Evolutionary conservation across 1,140 invertebrate genomes (phyloP), one percentile per base, ranked within the genome.

Genomic region (Caerostris extrusa): DNA sequence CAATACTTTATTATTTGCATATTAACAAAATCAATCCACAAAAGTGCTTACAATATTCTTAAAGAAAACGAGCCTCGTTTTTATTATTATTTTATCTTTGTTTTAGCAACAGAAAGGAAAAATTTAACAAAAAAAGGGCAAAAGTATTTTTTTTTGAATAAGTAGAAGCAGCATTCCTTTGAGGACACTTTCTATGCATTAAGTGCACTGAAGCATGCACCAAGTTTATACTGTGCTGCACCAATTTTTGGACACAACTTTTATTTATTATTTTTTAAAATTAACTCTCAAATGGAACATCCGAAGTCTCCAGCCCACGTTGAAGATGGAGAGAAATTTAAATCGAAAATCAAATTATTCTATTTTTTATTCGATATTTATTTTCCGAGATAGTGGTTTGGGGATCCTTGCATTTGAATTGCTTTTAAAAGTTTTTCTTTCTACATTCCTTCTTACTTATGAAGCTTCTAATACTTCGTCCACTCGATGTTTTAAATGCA

Each of bases 271-370:
- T 64, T 87, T n/a, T 64, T 64, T 57, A 64, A 61, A 34, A 57
- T 55, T 64, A 87, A 87, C 19, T 87, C n/a, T 53, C 34, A 57
- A 60, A 87, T 61, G 56, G 60, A 61, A 53, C 57, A 50, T 61
- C 57, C 57, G 60, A 50, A 87, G 50, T 50, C 50, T 7, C 53
- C 19, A 5, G 50, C 14, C 34, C 19, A 14, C 34, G 6, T 7
- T 34, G 60, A 50, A 87, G 19, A 7, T 7, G 60, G 85, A 60
- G 56, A 58, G 60, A 87, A 87, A 87, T 87, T 87, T 87, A 87
- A 87, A 87, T 87, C 85, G 85, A 64, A 87, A 87, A 87, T 87
- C 85, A 87, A 87, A 87, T 87, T 87, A 87, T 12, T 14, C 58
- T 34, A 1, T 34, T 34, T 34, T 87, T 64, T 61, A 64, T 87